These are phyloP conservation scores for Melanotaenia parkinsoni DNA, from an alignment of 2,797 vertebrate genomes.

Conservation along the genomic window DNA sequence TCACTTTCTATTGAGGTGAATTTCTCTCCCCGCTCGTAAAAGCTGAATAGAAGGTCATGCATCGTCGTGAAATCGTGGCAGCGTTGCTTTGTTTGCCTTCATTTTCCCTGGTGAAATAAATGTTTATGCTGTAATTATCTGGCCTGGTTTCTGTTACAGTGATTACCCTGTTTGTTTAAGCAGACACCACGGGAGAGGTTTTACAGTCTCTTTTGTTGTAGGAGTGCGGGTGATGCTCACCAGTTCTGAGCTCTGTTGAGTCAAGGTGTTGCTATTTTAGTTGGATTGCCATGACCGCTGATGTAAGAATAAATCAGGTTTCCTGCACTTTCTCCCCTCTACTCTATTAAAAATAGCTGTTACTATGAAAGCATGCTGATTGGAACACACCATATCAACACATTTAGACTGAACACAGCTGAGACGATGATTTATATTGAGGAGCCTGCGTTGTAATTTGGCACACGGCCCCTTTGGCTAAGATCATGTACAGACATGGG, in stretches of 20 bases:
- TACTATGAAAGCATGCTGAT: conserved; percentile 53
- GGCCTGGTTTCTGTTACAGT: conserved; percentile 63
- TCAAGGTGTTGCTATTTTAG: conserved; percentile 69
- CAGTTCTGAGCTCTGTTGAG: conserved; percentile 50
- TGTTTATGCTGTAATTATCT: conserved; percentile 77
- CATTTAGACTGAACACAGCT: conserved; percentile 46
- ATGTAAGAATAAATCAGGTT: conserved; percentile 60
- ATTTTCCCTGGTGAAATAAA: conserved; percentile 70
- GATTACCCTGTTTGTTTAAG: conserved; percentile 76
- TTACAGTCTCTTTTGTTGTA: conserved; percentile 59
- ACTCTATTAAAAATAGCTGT: conserved; percentile 49
- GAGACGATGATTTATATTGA: conserved; percentile 56
- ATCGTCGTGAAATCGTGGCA: conserved; percentile 69
- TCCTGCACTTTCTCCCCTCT: conserved; percentile 54
- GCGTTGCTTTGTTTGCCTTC: conserved; percentile 69
- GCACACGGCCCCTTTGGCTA: conserved; percentile 45
- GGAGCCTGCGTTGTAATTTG: conserved; percentile 55
- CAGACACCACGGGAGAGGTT: conserved; percentile 62
- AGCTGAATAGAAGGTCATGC: conserved; percentile 70
- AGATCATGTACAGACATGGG: conserved; percentile 35
- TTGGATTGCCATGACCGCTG: conserved; percentile 48
- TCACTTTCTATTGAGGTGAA: conserved; percentile 41
- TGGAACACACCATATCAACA: conserved; percentile 39
- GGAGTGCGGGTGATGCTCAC: conserved; percentile 57
- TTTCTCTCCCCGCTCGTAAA: conserved; percentile 44